Conservation (phyloP, 2,113 vertebrate genomes). For the Cyprinus carpio region DNA sequence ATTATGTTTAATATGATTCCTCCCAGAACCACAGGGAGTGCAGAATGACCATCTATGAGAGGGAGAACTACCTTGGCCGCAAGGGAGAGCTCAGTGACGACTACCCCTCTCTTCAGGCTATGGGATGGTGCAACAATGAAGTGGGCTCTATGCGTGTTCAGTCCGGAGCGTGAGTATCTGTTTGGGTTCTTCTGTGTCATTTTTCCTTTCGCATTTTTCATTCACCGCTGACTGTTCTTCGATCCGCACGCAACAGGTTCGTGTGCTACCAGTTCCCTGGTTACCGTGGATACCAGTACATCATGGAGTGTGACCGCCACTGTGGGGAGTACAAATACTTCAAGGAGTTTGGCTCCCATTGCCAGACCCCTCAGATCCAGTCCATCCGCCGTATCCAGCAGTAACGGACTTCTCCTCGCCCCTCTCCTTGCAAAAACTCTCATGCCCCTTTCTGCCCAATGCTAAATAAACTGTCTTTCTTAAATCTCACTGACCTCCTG, state of each 20-base stretch:
- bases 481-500: conserved; percentile 67
- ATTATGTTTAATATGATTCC: not conserved
- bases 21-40: conserved; percentile 86
- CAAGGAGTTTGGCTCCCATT: conserved; percentile 88
- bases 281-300: conserved; percentile 92
- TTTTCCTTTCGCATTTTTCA: not conserved
- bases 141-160: conserved; percentile 87
- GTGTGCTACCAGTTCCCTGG: conserved; percentile 94
- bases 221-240: not conserved
- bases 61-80: conserved; percentile 90
- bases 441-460: conserved; percentile 56
- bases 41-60: conserved; percentile 87
- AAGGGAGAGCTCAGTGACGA: conserved; percentile 88
- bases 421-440: conserved; percentile 57
- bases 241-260: conserved; percentile 73
- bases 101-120: conserved; percentile 88
- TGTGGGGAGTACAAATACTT: conserved; percentile 90
- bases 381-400: conserved; percentile 92
- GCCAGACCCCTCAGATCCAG: conserved; percentile 91
- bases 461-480: conserved; percentile 80
- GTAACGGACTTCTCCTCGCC: conserved; percentile 68
- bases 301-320: conserved; percentile 90
- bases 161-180: conserved; percentile 85
- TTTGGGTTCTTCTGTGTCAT: not conserved
- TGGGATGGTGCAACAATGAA: conserved; percentile 91